phyloP scores from a whole-genome alignment of 2,888 invertebrate species.

The Lepidocyrtinus sp. region DNA sequence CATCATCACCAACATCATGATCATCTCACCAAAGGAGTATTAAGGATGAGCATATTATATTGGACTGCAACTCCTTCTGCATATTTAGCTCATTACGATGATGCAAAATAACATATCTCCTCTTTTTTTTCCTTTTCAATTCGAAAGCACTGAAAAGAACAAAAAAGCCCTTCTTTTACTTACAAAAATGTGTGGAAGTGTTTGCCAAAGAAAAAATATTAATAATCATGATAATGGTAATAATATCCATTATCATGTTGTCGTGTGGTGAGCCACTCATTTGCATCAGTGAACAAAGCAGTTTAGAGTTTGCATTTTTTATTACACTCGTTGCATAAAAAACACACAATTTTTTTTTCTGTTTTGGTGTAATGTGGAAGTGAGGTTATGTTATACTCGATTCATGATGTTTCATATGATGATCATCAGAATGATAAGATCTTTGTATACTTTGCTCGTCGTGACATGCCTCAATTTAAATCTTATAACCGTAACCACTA shows the following conservation, averaged over 20 bases:
- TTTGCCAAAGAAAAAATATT: background rate
- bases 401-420: no score
- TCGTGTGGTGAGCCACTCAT: background rate
- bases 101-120: background rate
- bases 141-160: constrained; percentile 13
- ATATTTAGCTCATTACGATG: constrained; percentile 2
- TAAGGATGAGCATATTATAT: constrained; percentile 43
- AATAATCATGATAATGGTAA: background rate
- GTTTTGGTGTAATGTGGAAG: background rate
- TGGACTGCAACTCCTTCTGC: constrained; percentile 16
- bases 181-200: constrained; percentile 42
- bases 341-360: no score
- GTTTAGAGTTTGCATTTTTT: background rate
- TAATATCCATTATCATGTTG: background rate
- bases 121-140: constrained; percentile 24
- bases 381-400: background rate
- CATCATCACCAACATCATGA: constrained; percentile 22
- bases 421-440: no score
- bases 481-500: constrained; percentile 4
- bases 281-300: constrained; percentile 1
- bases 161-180: constrained; percentile 1
- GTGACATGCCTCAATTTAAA: constrained; percentile 45
- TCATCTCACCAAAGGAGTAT: constrained; percentile 35
- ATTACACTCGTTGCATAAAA: background rate
- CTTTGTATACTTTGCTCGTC: no score